Evolutionary conservation across 2,888 invertebrate genomes (phyloP), one percentile per base, ranked within the genome.

Genomic region (Noctua janthina): DNA sequence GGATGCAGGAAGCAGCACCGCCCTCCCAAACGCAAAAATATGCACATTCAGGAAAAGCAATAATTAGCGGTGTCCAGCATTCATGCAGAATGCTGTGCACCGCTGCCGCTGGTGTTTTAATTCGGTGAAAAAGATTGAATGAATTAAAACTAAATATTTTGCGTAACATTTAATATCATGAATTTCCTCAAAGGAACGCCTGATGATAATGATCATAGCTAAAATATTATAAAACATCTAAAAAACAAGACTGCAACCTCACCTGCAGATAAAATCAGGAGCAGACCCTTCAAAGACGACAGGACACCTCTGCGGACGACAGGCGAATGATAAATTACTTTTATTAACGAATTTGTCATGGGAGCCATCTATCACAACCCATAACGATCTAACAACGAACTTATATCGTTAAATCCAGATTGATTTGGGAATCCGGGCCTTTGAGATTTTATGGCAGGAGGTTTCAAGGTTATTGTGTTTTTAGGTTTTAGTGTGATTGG

Each of bases 301-400:
- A 82, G 78, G 88, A 89, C 89, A 91, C 87, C 90, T 90, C 90
- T 94, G 93, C 80, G 85, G 86, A 87, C 91, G 94, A 93, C 94
- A 88, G 82, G 91, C 90, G 89, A 90, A 91, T 95, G 95, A 95
- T 94, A 94, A 94, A 95, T 95, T 93, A 93, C 93, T 93, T 93
- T 93, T 93, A 95, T 94, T 94, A 93, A 92, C 90, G 90, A 87
- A 93, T 92, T 92, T 91, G 93, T 92, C 93, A 89, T 89, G 88
- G 88, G 91, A 88, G 84, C 88, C 91, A 93, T 93, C 93, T 79
- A 93, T 93, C 93, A 93, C 89, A 73, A 75, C 84, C 87, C 82
- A 88, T 88, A 82, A 85, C 90, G 90, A 89, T 87, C 84, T 78
- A 88, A 85, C 85, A 86, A 87, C 82, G 87, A 86, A 89, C 85